Evolutionary conservation across 2,113 vertebrate species (phyloP).

Genomic region (Phocoena sinus): DNA sequence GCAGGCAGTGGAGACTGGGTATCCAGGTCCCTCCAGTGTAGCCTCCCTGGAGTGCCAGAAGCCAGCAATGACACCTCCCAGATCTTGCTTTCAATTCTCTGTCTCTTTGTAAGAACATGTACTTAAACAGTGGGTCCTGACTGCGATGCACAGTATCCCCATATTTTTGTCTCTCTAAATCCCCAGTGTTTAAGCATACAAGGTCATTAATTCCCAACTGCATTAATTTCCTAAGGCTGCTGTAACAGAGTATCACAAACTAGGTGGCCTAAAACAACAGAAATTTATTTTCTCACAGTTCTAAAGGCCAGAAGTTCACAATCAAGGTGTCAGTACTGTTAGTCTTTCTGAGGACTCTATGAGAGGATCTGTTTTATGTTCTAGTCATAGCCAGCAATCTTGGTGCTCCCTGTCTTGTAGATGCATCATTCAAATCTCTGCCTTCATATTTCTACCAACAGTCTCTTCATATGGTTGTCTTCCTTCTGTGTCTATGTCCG

Average conservation of each 20-base stretch:
- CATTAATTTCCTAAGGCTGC: background rate
- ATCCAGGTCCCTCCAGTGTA: background rate
- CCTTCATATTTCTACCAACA: background rate
- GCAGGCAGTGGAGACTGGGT: background rate
- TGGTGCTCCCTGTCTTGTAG: too few species aligned
- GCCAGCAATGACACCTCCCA: background rate
- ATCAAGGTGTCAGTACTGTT: background rate
- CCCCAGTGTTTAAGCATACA: background rate
- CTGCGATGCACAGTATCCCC: background rate
- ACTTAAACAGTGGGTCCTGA: background rate
- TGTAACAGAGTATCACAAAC: background rate
- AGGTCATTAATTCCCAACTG: background rate
- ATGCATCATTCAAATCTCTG: background rate
- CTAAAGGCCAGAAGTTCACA: background rate
- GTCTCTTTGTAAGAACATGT: background rate
- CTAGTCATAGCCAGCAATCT: background rate
- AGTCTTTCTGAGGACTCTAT: background rate
- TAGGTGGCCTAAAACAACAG: background rate
- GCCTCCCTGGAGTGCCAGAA: too few species aligned
- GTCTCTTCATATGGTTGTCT: background rate
- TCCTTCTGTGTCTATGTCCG: background rate
- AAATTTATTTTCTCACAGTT: background rate
- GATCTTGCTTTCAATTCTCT: background rate
- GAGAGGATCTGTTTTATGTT: background rate
- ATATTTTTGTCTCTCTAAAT: background rate